Evolutionary conservation across 2,797 vertebrate genomes (phyloP), one percentile per base, ranked within the genome.

Genomic region (Margarornis squamiger): DNA sequence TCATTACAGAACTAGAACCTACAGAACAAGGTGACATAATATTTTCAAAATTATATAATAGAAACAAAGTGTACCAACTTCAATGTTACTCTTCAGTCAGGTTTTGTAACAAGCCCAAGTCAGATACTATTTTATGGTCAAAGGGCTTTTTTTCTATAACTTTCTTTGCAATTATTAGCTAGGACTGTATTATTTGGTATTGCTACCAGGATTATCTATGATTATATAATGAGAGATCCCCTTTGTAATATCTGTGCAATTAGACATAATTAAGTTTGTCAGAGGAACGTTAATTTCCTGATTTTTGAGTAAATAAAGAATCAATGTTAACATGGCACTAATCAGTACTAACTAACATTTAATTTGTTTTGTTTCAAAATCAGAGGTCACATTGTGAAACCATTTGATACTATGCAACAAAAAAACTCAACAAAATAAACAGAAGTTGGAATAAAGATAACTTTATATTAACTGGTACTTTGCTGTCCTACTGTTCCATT

Each of bases 301-400:
- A 95, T 92, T 96, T 95, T 94, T 88, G 63, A 91, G 88, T 94
- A 95, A 95, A 95, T 92, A 95, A 93, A 84, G 91, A 96, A 92
- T 94, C 86, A 76, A 12, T 84, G 83, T 79, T 95, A 96, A 93
- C 82, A 84, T 67, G 94, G 88, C 88, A 86, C 83, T 96, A 94
- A 96, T 93, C 90, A 86, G 66, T 62, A 93, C 79, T 93, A 93
- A 95, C 86, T 92, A 92, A 93, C 59, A 68, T 86, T 86, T 92
- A 88, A 96, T 95, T 95, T 90, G 86, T 94, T 94, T 94, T 90
- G 86, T 90, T 93, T 92, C 92, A 90, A 92, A 95, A 94, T 95
- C 90, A 93, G 92, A 94, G 95, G 95, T 94, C 94, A 95, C 36
- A 74, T 72, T 91, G 70, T 94, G 79, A 96, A 95, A 92, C 70